Base-by-base conservation (phyloP, 2,888 invertebrate species). In the Synanthedon formicaeformis region DNA sequence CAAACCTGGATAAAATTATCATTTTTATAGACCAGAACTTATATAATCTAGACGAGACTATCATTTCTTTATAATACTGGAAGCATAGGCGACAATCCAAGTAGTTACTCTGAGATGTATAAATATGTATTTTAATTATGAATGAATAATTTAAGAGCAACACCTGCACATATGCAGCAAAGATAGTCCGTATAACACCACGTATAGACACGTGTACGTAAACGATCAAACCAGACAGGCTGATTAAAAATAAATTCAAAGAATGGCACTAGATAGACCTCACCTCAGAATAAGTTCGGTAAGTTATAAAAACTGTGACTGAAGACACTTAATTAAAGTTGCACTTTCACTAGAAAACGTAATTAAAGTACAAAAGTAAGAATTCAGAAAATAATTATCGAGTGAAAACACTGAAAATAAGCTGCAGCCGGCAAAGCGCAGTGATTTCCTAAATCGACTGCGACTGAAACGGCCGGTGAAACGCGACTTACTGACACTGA, bases 391-490 rank as follows among this genome's bases (percentile, higher is more conserved):
- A 57, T 23, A 48, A 10, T 40, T 59, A 34, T 34, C 1, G 57
- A 71, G 66, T 53, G 67, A 57, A 55, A 58, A 71, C 76, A 79
- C 78, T 73, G 63, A 67, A 77, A 72, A 73, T 45, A 49, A 34
- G 34, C 34, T 34, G 10, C 10, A 60, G 77, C 82, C 86, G 85
- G 82, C 64, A 66, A 62, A 55, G 58, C 61, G 78, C 76, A 86
- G 81, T 81, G 77, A 80, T 77, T 67, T 72, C 69, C 61, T 65
- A 63, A 77, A 74, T 73, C 83, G 75, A 83, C 84, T 77, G 80
- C 77, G 52, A 61, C 13, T 45, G 8, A 12, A 50, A 18, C 51
- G 53, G 69, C 81, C 83, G 78, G 79, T 72, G 64, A 60, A 69
- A 59, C 78, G 73, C 83, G 78, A 83, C 60, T 68, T 67, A 85